Base-by-base conservation (phyloP, 2,797 vertebrate species). In the Clarias pachynema region DNA sequence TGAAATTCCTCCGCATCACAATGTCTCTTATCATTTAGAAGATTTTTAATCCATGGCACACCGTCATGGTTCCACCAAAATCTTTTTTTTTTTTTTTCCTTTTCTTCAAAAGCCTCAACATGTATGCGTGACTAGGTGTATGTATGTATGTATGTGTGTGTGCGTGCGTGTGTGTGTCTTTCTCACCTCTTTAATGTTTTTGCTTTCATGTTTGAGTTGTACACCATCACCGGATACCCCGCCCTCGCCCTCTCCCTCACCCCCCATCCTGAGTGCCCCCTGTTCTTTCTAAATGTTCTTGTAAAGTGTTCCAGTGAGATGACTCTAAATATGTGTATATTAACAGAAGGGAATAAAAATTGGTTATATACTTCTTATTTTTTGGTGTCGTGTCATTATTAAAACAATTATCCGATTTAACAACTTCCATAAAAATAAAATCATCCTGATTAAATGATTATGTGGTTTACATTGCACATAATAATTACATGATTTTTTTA, bases 241-340 rank as follows among this genome's bases (percentile, higher is more conserved):
- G 20, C 0, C 92, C 0, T 89, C 91, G 91, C 91, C 90, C 94
- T 93, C 94, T 91, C 0, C 24, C 24, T 89, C 86, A 88, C 74
- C 92, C 90, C 91, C 91, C 91, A 91, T 94, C 93, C 94, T 91
- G 78, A 65, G 92, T 94, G 94, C 93, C 94, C 94, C 94, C 94
- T 95, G 95, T 96, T 96, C 94, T 96, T 96, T 95, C 94, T 96
- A 95, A 96, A 95, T 96, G 95, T 96, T 95, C 96, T 95, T 95
- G 95, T 96, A 95, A 96, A 96, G 95, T 96, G 95, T 96, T 95
- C 92, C 94, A 95, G 95, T 96, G 95, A 95, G 93, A 95, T 96
- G 94, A 95, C 92, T 95, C 95, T 95, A 95, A 95, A 95, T 96
- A 94, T 94, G 95, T 96, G 95, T 96, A 96, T 95, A 96, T 95